These are phyloP conservation scores for Luscinia luscinia DNA, from an alignment of 2,797 vertebrate species.

Conservation along the genomic window DNA sequence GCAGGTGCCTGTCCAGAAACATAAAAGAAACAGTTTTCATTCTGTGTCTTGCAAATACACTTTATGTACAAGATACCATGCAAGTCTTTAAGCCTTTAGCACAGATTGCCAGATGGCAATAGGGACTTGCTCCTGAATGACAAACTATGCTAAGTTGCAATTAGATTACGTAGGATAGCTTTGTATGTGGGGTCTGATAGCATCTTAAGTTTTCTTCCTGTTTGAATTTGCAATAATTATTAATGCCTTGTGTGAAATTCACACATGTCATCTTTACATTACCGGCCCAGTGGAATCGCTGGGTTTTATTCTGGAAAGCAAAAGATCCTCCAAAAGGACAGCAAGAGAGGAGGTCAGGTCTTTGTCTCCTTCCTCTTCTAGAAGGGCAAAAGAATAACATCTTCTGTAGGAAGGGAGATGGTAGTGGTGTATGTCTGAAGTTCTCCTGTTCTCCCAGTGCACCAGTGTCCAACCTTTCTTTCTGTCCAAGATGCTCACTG, in stretches of 20 bases:
- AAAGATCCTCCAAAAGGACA: neutral
- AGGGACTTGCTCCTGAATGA: conserved; percentile 13
- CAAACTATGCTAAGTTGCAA: conserved; percentile 16
- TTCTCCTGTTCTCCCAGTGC: neutral
- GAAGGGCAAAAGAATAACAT: neutral
- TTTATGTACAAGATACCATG: neutral
- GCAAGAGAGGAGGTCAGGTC: neutral
- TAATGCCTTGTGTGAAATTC: neutral
- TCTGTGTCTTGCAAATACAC: neutral
- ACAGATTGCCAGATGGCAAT: conserved; percentile 16
- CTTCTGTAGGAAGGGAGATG: neutral
- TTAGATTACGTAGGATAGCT: neutral
- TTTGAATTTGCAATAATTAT: neutral
- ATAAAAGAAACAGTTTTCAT: neutral
- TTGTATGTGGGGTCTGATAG: neutral
- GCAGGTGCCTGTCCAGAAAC: neutral
- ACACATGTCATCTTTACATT: neutral
- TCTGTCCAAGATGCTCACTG: neutral
- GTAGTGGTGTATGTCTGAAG: neutral
- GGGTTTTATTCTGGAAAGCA: neutral
- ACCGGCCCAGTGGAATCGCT: neutral
- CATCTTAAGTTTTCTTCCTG: neutral
- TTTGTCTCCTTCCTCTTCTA: neutral
- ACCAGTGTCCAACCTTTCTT: neutral
- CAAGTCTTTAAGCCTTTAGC: neutral